Evolutionary conservation across 2,888 invertebrate species (phyloP).

Genomic region (Apotomis turbidana): DNA sequence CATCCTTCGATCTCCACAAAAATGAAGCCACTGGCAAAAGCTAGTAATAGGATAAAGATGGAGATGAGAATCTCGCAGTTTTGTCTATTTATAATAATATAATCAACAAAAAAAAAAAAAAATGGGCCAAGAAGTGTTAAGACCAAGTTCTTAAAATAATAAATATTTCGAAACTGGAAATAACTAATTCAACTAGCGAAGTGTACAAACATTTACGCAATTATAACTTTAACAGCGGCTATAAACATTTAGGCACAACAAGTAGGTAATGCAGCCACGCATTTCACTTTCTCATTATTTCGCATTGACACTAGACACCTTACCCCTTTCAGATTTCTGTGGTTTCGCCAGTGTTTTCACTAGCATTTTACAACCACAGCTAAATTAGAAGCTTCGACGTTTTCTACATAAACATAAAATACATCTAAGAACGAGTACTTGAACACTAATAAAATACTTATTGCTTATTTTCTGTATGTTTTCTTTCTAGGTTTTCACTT

Average conservation of each 20-base stretch:
- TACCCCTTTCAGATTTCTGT: conserved; percentile 34
- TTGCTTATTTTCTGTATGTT: background rate
- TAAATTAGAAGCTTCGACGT: conserved; percentile 11
- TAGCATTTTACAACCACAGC: conserved; percentile 30
- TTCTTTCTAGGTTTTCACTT: background rate
- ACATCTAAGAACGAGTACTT: background rate
- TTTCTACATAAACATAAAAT: conserved; percentile 14
- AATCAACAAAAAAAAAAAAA: background rate
- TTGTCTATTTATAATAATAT: background rate
- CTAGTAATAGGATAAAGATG: too few relatives aligned
- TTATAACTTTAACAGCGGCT: conserved; percentile 14
- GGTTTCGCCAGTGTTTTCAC: conserved; percentile 36
- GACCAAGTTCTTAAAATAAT: conserved; percentile 28
- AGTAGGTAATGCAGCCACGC: conserved; percentile 16
- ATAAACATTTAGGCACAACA: conserved; percentile 27
- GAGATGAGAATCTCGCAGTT: too few relatives aligned
- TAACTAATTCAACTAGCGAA: conserved; percentile 2
- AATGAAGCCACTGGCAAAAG: too few relatives aligned
- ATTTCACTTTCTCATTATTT: conserved; percentile 31
- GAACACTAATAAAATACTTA: background rate
- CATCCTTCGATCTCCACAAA: too few relatives aligned
- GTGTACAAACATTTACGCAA: conserved; percentile 8
- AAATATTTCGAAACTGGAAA: background rate
- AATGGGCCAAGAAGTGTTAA: conserved; percentile 3
- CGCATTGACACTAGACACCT: background rate